phyloP scores from a whole-genome alignment of 2,888 invertebrate species.

The Cosmia trapezina region DNA sequence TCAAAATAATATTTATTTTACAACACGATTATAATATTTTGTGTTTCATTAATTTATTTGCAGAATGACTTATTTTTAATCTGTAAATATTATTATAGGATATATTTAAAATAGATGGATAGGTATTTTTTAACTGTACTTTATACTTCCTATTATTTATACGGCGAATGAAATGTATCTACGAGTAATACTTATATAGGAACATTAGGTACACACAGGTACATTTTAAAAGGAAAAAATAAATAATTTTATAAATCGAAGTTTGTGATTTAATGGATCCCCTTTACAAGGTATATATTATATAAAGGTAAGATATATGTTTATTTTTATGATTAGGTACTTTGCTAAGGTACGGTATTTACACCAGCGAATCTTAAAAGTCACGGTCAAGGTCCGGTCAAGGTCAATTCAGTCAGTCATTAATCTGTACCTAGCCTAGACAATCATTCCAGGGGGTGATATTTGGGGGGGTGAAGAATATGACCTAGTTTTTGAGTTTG shows the following conservation, averaged over 20 bases:
- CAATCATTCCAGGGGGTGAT: not conserved
- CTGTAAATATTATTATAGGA: conserved; percentile 63
- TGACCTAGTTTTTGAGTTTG: not conserved
- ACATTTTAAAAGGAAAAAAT: conserved; percentile 39
- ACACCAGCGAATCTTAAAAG: too few relatives aligned
- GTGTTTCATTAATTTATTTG: conserved; percentile 24
- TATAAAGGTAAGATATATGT: too few relatives aligned
- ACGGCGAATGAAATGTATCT: conserved; percentile 40
- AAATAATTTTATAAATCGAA: conserved; percentile 32
- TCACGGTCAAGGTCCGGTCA: not conserved
- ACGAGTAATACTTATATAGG: conserved; percentile 14
- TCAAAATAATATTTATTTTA: not conserved
- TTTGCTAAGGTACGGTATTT: not conserved
- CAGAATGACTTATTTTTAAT: conserved; percentile 28
- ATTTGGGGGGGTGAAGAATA: too few relatives aligned
- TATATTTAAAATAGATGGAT: conserved; percentile 34
- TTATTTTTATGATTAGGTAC: not conserved
- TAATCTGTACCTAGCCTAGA: not conserved
- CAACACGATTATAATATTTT: conserved; percentile 8
- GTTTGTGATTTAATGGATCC: not conserved
- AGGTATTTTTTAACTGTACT: conserved; percentile 31
- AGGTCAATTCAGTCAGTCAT: not conserved
- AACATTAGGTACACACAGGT: not conserved
- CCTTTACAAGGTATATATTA: too few relatives aligned
- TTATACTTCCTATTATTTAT: conserved; percentile 52